These are phyloP conservation scores for Carterocephalus palaemon DNA, from an alignment of 2,888 invertebrate species.

Conservation along the genomic window DNA sequence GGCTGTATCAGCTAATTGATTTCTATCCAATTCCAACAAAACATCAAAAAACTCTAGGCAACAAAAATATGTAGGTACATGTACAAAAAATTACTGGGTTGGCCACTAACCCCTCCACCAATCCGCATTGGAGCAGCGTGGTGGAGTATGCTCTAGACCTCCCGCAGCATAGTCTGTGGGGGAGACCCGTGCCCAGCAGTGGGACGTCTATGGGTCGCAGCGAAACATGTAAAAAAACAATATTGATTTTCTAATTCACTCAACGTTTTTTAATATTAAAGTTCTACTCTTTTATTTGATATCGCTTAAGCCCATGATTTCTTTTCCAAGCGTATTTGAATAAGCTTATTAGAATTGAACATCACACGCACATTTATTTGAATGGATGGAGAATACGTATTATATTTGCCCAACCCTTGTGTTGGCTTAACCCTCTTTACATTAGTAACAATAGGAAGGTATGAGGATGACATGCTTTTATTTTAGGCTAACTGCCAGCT, in stretches of 20 bases:
- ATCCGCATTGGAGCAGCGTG: no score
- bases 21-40: no score
- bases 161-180: no score
- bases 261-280: slow-evolving; percentile 6
- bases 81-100: no score
- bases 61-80: no score
- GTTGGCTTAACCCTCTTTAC: slow-evolving; percentile 23
- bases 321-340: slow-evolving; percentile 17
- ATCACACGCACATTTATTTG: slow-evolving; percentile 22
- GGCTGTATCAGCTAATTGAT: no score
- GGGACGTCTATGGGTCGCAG: no score
- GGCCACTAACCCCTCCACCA: no score
- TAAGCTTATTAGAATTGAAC: slow-evolving; percentile 21
- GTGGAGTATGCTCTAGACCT: no score
- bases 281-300: slow-evolving; percentile 13
- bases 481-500: neutral
- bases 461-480: slow-evolving; percentile 6
- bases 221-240: no score
- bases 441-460: slow-evolving; percentile 12
- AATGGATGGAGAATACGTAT: slow-evolving; percentile 19
- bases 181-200: no score
- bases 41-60: no score
- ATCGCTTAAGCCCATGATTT: slow-evolving; percentile 18
- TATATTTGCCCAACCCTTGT: slow-evolving; percentile 16
- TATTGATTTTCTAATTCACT: slow-evolving; percentile 6